A percentile compares a stretch with the other conserved stretches of the same genome.
phyloP scores from a whole-genome alignment of 23 tunicate species.

The Trididemnum nubilum region DNA sequence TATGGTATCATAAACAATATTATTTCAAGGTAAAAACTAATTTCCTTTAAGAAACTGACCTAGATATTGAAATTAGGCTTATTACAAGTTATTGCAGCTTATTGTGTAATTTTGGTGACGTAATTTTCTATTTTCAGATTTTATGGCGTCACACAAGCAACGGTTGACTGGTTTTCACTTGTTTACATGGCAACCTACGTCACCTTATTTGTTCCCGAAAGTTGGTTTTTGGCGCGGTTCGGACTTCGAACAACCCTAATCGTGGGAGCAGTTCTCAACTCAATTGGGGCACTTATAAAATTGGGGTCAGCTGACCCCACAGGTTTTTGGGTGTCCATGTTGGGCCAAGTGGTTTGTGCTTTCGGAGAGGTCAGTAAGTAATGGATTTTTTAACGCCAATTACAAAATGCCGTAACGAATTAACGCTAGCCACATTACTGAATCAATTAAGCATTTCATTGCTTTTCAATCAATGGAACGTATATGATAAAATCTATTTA shows the following conservation, averaged over 20 bases:
- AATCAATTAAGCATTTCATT: no score
- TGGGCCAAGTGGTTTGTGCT: neutral
- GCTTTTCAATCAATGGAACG: no score
- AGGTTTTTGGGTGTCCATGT: neutral
- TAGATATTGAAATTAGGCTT: neutral
- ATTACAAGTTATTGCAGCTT: no score
- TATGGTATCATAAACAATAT: conserved; percentile 4
- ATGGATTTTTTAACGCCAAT: neutral
- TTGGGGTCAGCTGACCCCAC: neutral
- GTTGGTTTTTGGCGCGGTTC: neutral
- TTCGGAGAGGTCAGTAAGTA: neutral
- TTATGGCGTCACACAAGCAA: neutral
- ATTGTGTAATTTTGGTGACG: no score
- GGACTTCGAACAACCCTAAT: neutral
- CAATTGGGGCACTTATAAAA: neutral
- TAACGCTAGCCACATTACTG: no score
- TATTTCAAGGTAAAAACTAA: neutral
- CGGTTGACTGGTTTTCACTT: conserved; percentile 10
- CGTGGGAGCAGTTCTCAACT: neutral
- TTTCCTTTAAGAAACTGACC: neutral
- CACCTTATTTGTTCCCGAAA: neutral
- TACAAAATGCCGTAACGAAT: no score
- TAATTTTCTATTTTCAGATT: neutral
- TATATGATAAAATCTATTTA: no score
- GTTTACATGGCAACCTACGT: conserved; percentile 12